Percentiles rank a stretch among this genome's conserved stretches.
These are phyloP conservation scores for Ochropacha duplaris DNA, from an alignment of 2,888 invertebrate species.

Conservation along the genomic window DNA sequence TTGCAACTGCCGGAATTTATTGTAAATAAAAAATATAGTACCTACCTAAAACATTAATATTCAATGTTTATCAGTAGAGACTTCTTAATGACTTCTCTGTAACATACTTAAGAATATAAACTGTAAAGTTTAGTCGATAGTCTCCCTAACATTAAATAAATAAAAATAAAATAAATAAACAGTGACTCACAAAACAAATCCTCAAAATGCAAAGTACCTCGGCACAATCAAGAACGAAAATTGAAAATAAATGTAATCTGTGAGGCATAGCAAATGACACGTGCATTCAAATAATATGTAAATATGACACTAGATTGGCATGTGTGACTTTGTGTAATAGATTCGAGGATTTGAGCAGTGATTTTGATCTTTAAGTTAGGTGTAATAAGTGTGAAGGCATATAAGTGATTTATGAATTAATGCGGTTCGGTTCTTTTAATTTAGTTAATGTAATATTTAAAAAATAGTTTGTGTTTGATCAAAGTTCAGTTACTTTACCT, in stretches of 20 bases:
- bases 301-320: slow-evolving; percentile 52
- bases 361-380: slow-evolving; percentile 4
- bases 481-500: too few species aligned
- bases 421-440: not conserved
- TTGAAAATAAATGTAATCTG: slow-evolving; percentile 76
- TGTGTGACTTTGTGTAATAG: slow-evolving; percentile 28
- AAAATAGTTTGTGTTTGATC: too few species aligned
- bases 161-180: too few species aligned
- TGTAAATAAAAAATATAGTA: too few species aligned
- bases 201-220: slow-evolving; percentile 12
- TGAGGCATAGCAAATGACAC: slow-evolving; percentile 55
- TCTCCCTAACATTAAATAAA: too few species aligned
- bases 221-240: slow-evolving; percentile 49
- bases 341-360: slow-evolving; percentile 27
- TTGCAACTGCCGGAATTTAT: too few species aligned
- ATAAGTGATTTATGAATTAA: not conserved
- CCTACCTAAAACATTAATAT: too few species aligned
- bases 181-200: not conserved
- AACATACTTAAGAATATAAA: too few species aligned
- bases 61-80: too few species aligned
- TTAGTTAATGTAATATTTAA: too few species aligned
- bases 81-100: too few species aligned
- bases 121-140: too few species aligned
- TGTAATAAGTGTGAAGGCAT: not conserved
- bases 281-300: slow-evolving; percentile 55